Conservation (phyloP, 2,888 invertebrate species). For the Aporophyla nigra region DNA sequence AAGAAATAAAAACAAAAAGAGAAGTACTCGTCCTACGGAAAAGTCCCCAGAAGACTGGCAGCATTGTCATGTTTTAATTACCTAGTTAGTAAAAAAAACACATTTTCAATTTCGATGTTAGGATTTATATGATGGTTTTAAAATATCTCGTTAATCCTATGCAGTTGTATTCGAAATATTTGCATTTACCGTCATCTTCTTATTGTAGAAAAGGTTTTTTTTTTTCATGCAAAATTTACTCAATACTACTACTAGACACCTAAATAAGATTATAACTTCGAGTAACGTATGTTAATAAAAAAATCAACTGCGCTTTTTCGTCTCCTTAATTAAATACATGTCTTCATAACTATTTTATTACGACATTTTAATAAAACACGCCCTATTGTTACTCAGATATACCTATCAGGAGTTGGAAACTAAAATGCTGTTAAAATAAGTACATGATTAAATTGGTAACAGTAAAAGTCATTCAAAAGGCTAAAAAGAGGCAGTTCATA, state of each 20-base stretch:
- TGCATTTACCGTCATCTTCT: no score
- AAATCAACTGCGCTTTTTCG: background rate
- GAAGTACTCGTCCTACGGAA: no score
- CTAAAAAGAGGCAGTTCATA: background rate
- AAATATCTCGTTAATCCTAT: no score
- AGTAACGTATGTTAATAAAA: background rate
- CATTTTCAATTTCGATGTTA: no score
- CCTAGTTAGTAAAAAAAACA: no score
- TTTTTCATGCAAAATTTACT: background rate
- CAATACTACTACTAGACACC: background rate
- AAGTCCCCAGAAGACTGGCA: no score
- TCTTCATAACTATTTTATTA: constrained; percentile 7
- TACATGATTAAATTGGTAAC: background rate
- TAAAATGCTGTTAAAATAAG: background rate
- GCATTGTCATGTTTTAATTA: no score
- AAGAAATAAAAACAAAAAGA: no score
- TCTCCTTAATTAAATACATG: background rate
- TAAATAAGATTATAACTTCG: background rate
- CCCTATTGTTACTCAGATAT: constrained; percentile 14
- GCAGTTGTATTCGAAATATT: no score
- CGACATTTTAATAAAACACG: constrained; percentile 4
- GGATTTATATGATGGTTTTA: no score
- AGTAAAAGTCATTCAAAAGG: background rate
- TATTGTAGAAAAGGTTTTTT: background rate
- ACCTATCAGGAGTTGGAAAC: background rate